Percentiles rank a stretch among this genome's conserved stretches.
phyloP scores from a whole-genome alignment of 2,113 vertebrate species.

The Psilopsiagon aurifrons region DNA sequence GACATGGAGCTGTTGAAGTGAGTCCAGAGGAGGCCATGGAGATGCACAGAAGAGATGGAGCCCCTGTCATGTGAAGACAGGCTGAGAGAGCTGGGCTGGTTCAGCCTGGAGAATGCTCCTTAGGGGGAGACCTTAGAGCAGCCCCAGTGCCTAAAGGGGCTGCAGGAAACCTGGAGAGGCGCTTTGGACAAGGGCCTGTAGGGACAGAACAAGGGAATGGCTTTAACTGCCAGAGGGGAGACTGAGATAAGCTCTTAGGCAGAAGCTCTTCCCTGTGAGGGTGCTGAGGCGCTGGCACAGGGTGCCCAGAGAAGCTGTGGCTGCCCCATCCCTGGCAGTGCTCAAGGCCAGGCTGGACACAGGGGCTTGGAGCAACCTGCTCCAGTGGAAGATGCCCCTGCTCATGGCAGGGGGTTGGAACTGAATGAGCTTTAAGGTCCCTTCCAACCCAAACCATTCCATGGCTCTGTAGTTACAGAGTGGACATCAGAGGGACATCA shows the following conservation, averaged over 20 bases:
- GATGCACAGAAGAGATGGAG: neutral
- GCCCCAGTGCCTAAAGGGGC: too few relatives aligned
- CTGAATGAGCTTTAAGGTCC: neutral
- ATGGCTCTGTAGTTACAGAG: neutral
- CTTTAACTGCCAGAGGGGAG: too few relatives aligned
- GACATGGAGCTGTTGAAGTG: neutral
- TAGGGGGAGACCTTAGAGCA: too few relatives aligned
- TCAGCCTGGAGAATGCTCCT: too few relatives aligned
- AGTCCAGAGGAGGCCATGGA: neutral
- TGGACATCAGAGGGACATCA: accelerated
- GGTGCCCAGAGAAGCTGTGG: too few relatives aligned
- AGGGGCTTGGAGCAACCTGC: neutral
- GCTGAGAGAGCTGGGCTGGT: neutral
- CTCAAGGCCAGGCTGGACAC: neutral
- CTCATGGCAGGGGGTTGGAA: neutral
- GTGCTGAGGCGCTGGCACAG: too few relatives aligned
- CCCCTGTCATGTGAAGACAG: neutral
- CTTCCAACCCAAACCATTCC: neutral
- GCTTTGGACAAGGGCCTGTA: too few relatives aligned
- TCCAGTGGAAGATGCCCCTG: neutral
- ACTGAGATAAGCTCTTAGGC: too few relatives aligned
- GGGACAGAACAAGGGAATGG: too few relatives aligned
- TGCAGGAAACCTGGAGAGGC: too few relatives aligned
- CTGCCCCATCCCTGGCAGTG: too few relatives aligned
- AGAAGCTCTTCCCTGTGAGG: too few relatives aligned